Conservation (phyloP, 35 echinoderm and acorn worm species). For the Eucidaris tribuloides region DNA sequence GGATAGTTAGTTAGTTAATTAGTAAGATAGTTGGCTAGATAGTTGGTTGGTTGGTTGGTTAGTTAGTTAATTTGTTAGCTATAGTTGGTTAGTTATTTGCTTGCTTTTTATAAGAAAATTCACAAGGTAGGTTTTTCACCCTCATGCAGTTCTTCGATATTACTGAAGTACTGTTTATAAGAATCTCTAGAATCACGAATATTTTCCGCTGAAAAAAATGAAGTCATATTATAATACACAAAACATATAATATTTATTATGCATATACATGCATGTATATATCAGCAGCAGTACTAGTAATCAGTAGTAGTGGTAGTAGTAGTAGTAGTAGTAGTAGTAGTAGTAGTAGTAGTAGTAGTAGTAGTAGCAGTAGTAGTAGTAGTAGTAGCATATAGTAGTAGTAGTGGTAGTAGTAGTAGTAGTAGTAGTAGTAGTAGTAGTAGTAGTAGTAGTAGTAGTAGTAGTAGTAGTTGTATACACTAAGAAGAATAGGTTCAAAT, state of each 20-base stretch:
- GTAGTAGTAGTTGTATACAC: neutral
- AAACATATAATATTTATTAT: neutral
- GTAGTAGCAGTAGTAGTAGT: neutral
- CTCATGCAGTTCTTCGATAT: no score
- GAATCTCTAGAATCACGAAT: neutral
- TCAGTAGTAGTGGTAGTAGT: neutral
- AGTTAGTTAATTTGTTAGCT: no score
- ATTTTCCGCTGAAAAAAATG: neutral
- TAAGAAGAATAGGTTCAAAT: neutral
- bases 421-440: neutral
- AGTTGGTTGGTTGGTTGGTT: no score
- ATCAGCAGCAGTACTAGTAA: neutral
- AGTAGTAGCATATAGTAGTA: neutral
- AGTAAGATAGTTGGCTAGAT: no score
- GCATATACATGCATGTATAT: no score
- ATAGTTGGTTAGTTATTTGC: no score
- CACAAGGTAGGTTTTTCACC: no score
- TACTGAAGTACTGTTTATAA: neutral
- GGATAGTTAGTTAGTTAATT: no score
- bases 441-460: neutral
- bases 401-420: neutral
- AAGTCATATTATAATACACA: neutral
- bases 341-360: neutral
- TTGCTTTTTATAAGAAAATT: no score
- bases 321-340: neutral